These are phyloP conservation scores for Limnodromus scolopaceus DNA, from an alignment of 2,797 vertebrate genomes.

Conservation along the genomic window DNA sequence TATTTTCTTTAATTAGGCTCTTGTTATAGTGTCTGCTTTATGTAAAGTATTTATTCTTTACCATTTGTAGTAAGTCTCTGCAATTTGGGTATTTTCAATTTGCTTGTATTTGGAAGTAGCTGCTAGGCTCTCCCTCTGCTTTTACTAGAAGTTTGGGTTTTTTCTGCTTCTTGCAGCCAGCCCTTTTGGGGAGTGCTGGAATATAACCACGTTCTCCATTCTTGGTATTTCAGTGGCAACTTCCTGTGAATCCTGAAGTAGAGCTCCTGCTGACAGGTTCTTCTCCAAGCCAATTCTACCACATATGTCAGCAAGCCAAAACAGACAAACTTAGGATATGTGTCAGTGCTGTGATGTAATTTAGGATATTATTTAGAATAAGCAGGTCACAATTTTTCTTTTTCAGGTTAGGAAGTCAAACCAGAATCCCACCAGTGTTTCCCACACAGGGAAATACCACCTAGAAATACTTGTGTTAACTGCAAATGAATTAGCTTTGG, in stretches of 20 bases:
- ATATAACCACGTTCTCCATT: background rate
- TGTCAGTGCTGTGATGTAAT: background rate
- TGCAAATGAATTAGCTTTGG: background rate
- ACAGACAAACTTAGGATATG: background rate
- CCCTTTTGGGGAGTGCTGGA: background rate
- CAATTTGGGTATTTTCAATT: background rate
- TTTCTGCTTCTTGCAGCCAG: background rate
- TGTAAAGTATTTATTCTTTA: conserved; percentile 5
- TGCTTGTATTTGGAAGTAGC: background rate
- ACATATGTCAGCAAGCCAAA: rapidly evolving
- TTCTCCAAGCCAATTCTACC: background rate
- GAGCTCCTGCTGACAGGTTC: background rate
- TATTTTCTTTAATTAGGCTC: background rate
- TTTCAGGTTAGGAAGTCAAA: background rate
- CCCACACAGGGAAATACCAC: background rate
- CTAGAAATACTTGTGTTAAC: background rate
- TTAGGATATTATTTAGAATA: background rate
- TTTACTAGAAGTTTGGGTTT: background rate
- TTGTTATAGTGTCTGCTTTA: background rate
- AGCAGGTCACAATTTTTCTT: background rate
- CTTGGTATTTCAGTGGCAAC: background rate
- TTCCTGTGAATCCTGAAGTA: background rate
- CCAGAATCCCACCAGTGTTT: no score
- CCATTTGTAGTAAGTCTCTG: background rate
- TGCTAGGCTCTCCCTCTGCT: background rate